A percentile compares a stretch with the other conserved stretches of the same genome.
These are phyloP conservation scores for Zapus hudsonius DNA, from an alignment of 2,113 vertebrate species.

Conservation along the genomic window DNA sequence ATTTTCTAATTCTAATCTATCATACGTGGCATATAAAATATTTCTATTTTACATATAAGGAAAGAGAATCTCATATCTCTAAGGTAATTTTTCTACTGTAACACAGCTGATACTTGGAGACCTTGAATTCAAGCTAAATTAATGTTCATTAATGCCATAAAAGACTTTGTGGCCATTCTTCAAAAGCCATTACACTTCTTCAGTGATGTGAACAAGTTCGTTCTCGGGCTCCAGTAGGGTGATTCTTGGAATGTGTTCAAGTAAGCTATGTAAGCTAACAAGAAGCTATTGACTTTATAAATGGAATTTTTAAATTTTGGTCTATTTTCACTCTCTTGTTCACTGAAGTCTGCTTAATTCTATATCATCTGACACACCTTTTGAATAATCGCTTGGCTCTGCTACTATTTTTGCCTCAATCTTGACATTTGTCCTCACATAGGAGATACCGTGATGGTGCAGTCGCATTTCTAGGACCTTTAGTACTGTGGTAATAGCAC, in stretches of 20 bases:
- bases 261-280: neutral
- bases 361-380: neutral
- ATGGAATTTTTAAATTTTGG: neutral
- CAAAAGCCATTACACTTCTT: no score
- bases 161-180: neutral
- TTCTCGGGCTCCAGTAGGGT: neutral
- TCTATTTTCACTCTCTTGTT: constrained; percentile 14
- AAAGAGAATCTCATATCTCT: neutral
- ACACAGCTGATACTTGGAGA: neutral
- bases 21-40: no score
- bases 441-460: neutral
- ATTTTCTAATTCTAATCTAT: no score
- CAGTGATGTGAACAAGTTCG: neutral
- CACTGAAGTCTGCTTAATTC: neutral
- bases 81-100: neutral
- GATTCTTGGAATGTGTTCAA: neutral
- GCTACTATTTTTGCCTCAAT: neutral
- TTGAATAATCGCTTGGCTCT: neutral
- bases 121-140: neutral
- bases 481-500: neutral
- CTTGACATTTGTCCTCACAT: neutral
- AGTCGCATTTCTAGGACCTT: neutral
- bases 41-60: neutral
- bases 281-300: neutral
- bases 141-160: neutral